A percentile compares a stretch with the other conserved stretches of the same genome.
Conservation (phyloP, 2,797 vertebrate species). For the Channallabes apus region DNA sequence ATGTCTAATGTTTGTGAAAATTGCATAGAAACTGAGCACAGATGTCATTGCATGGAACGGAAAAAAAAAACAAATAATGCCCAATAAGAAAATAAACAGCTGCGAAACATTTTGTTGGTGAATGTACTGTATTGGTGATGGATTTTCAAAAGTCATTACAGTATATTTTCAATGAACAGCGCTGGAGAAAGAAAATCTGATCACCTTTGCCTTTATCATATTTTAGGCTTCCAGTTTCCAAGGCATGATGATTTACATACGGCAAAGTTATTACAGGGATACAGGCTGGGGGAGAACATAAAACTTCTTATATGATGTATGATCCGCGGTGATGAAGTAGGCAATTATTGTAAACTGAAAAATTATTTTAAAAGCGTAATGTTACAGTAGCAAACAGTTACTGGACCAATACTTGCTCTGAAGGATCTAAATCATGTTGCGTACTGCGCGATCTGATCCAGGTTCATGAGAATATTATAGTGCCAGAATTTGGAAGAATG, state of each 20-base stretch:
- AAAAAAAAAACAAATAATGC: neutral
- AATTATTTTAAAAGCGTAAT: neutral
- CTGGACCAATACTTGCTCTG: neutral
- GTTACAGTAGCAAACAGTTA: neutral
- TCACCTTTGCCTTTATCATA: neutral
- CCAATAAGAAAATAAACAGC: neutral
- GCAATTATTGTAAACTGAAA: neutral
- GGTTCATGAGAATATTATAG: neutral
- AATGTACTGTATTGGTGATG: neutral
- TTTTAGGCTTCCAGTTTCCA: neutral
- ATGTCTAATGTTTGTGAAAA: neutral
- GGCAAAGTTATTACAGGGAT: neutral
- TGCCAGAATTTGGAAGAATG: neutral
- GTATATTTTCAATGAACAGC: neutral
- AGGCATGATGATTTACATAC: neutral
- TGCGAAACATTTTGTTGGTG: neutral
- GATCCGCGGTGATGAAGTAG: neutral
- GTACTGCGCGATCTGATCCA: neutral
- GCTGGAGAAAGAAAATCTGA: neutral
- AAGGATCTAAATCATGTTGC: neutral
- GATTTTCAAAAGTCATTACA: neutral
- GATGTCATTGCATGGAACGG: neutral
- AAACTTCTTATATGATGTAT: neutral
- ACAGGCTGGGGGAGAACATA: neutral
- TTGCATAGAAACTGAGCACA: conserved; percentile 1